A percentile compares a stretch with the other conserved stretches of the same genome.
Evolutionary conservation across 2,113 vertebrate species (phyloP).

Genomic region (Condylura cristata): DNA sequence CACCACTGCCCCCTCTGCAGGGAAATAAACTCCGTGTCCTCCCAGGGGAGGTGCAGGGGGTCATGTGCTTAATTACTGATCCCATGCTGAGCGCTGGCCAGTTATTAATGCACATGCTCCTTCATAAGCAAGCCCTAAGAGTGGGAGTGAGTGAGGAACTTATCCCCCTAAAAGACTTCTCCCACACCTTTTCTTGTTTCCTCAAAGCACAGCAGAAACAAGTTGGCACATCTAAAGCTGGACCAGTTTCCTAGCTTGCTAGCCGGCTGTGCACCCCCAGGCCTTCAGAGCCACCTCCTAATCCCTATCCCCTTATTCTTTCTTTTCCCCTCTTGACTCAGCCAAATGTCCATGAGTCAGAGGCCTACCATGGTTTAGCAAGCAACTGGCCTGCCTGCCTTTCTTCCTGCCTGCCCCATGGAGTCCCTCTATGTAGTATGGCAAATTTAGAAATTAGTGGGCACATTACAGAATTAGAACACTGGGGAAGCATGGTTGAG

Average conservation of each 20-base stretch:
- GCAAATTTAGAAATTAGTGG: constrained; percentile 61
- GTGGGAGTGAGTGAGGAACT: neutral
- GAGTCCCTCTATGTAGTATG: neutral
- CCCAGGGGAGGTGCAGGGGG: fast-evolving
- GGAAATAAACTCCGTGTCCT: neutral
- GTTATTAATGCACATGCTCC: too few species aligned
- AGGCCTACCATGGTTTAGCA: neutral
- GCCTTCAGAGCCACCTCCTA: too few species aligned
- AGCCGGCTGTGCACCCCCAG: neutral
- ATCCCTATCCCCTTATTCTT: neutral
- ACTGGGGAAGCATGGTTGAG: neutral
- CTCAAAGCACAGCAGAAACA: neutral
- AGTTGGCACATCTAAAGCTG: neutral
- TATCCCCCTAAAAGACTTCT: neutral
- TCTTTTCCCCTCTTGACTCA: neutral
- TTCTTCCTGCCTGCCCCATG: neutral
- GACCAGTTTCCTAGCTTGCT: neutral
- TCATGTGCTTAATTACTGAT: neutral
- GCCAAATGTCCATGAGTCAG: neutral
- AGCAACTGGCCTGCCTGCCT: neutral
- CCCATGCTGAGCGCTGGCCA: neutral
- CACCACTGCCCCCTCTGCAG: neutral
- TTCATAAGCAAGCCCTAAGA: neutral
- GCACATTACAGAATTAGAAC: neutral
- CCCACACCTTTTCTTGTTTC: neutral